phyloP scores from a whole-genome alignment of 1,140 invertebrate species.

The Eurosta solidaginis region DNA sequence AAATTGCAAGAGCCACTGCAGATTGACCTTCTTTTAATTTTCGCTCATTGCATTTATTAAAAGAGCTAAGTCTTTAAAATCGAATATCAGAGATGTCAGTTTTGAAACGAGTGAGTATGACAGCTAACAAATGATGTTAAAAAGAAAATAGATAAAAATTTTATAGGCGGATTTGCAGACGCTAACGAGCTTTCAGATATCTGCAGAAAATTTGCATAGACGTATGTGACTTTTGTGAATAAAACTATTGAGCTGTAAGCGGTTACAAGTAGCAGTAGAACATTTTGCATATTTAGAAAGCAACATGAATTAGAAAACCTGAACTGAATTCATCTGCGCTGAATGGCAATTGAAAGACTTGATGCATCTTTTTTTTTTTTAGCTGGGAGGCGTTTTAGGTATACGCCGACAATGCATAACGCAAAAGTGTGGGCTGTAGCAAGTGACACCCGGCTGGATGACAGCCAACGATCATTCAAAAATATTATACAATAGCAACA shows the following conservation, averaged over 20 bases:
- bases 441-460: conserved; percentile 15
- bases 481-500: not conserved
- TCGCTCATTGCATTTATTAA: too few species aligned
- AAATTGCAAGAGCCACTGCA: too few species aligned
- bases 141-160: not conserved
- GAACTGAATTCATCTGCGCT: not conserved
- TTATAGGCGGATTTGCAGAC: not conserved
- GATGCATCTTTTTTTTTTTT: not conserved
- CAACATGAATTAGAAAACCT: too few species aligned
- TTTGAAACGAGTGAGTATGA: not conserved
- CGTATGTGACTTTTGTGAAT: not conserved
- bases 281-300: too few species aligned
- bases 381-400: not conserved
- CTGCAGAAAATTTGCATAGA: not conserved
- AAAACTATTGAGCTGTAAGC: too few species aligned
- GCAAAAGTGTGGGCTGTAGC: not conserved
- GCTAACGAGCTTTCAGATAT: not conserved
- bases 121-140: conserved; percentile 16
- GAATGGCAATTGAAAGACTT: not conserved
- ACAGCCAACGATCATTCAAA: conserved; percentile 22
- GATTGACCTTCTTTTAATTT: too few species aligned
- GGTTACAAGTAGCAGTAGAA: too few species aligned
- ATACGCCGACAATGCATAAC: not conserved
- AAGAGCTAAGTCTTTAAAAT: too few species aligned
- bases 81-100: not conserved